Conservation (phyloP, 2,797 vertebrate species). For the Propithecus deckenii region DNA sequence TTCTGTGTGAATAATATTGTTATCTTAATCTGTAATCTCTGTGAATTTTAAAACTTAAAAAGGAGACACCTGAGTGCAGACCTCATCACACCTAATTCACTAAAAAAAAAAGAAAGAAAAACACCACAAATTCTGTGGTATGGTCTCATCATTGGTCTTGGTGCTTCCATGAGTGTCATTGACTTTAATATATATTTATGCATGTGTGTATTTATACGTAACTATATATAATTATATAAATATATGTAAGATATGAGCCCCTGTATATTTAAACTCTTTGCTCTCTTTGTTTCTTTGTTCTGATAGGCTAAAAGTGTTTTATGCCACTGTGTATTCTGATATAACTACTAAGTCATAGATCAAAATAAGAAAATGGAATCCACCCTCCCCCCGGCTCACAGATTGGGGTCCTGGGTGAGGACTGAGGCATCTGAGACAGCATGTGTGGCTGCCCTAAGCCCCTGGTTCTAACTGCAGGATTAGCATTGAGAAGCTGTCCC, state of each 20-base stretch:
- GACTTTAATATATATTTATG: background rate
- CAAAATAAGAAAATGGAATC: constrained; percentile 16
- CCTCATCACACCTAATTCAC: background rate
- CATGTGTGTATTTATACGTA: background rate
- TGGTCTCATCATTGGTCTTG: background rate
- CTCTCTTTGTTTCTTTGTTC: constrained; percentile 31
- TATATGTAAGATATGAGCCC: background rate
- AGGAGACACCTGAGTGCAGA: background rate
- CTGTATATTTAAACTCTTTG: background rate
- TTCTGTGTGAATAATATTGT: background rate
- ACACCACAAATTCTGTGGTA: background rate
- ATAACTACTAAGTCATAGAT: background rate
- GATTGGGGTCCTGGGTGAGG: background rate
- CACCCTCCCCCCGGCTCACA: background rate
- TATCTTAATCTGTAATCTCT: background rate
- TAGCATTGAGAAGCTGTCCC: background rate
- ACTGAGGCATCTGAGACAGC: background rate
- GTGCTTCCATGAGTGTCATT: background rate
- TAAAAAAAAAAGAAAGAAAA: background rate
- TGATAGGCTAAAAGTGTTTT: background rate
- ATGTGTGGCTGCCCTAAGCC: background rate
- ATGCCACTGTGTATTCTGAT: background rate
- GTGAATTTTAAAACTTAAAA: background rate
- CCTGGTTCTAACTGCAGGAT: background rate
- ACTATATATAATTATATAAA: background rate